Base-by-base conservation (phyloP, 1,140 invertebrate species). In the Listronotus oregonensis region DNA sequence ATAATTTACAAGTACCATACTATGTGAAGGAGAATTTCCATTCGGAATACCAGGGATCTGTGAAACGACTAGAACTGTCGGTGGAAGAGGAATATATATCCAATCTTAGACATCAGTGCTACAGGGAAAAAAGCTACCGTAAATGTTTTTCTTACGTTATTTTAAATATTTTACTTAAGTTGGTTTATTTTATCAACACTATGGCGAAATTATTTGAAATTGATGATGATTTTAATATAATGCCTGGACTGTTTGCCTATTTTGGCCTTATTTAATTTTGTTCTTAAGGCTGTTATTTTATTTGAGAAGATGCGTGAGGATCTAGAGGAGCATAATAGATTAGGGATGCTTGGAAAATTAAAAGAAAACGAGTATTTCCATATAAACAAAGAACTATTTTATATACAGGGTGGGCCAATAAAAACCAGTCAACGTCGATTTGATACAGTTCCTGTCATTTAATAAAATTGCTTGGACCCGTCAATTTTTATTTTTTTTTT, bases 1-100 rank as follows among this genome's bases (percentile, higher is more conserved):
- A 86, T 67, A 87, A 89, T 71, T 79, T 96, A 15, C 85, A 88
- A 80, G 86, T 99, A 46, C 89, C 93, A 1, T 99, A 98, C 80
- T 99, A 90, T 80, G 96, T 99, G 31, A 97, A 97, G 80, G 92
- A 95, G 68, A 97, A 96, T 79, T 99, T 99, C 83, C 89, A 91
- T 75, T 86, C 86, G 0, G 95, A 98, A 74, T 98, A 96, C 82
- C 91, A 94, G 80, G 94, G 94, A 6, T 96, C 92, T 68, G 82
- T 98, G 71, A 83, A 88, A 46, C 84, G 95, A 67, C 82, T 99
- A 44, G 97, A 99, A 80, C 85, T 90, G 75, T 90, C 93, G 17
- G 94, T 99, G 0, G 96, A 99, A 79, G 96, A 99, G 78, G 97
- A 99, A 73, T 97, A 92, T 80, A 82, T 97, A 62, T 87, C 88